Evolutionary conservation across 1,140 invertebrate species (phyloP).

Genomic region (Drosophila sulfurigaster): DNA sequence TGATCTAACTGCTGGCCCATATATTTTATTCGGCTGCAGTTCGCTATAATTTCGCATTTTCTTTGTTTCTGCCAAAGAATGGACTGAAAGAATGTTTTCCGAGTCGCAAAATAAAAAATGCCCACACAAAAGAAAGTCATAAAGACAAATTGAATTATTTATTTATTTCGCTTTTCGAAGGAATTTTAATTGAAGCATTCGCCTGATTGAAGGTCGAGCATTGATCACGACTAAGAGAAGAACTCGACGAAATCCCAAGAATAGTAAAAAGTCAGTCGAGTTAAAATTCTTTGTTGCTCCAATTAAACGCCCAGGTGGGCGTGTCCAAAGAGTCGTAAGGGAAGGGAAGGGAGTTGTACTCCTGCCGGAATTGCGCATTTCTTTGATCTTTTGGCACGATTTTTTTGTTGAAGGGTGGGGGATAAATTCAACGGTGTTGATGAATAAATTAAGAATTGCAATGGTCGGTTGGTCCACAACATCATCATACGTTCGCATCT

Average conservation of each 20-base stretch:
- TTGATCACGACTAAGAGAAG: conserved; percentile 11
- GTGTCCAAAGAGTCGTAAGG: background rate
- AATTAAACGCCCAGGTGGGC: conserved; percentile 42
- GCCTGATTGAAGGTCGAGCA: conserved; percentile 58
- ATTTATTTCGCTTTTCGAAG: conserved; percentile 24
- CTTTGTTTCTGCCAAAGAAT: background rate
- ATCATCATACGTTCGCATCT: conserved; percentile 3
- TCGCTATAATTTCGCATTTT: background rate
- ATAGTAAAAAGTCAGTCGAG: background rate
- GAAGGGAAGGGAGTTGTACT: background rate
- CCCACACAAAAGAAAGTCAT: conserved; percentile 32
- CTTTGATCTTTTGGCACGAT: conserved; percentile 48
- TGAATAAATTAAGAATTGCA: conserved; percentile 57
- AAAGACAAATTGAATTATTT: conserved; percentile 39
- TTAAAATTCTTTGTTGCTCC: background rate
- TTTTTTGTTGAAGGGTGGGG: conserved; percentile 16
- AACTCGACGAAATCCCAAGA: conserved; percentile 12
- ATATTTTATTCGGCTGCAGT: background rate
- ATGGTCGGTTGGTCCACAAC: background rate
- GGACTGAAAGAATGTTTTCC: conserved; percentile 1
- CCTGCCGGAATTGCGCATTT: conserved; percentile 26
- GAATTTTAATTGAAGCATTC: conserved; percentile 77
- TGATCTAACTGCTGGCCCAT: background rate
- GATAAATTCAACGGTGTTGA: conserved; percentile 35
- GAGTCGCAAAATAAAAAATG: background rate